Percentiles rank a stretch among this genome's conserved stretches.
phyloP scores from a whole-genome alignment of 2,888 invertebrate species.

The Eulithis prunata region DNA sequence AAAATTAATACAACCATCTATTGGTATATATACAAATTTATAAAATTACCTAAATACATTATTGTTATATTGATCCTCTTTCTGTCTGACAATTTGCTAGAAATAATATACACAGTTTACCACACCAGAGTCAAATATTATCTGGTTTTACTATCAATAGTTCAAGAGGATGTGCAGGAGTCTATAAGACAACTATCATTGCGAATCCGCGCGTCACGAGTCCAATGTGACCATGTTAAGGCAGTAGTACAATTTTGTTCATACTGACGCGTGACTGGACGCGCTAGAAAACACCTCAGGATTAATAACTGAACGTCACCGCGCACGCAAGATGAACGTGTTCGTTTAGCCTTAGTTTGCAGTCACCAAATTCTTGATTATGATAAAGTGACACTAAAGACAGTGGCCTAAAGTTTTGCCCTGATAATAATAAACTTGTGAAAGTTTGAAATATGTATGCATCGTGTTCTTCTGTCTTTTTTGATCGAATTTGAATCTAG shows the following conservation, averaged over 20 bases:
- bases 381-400: neutral
- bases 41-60: constrained; percentile 63
- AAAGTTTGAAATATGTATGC: too few species aligned
- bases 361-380: neutral
- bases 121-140: constrained; percentile 5
- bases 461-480: too few species aligned
- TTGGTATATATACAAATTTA: constrained; percentile 72
- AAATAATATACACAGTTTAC: constrained; percentile 28
- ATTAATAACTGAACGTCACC: too few species aligned
- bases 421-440: too few species aligned
- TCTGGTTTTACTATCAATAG: neutral
- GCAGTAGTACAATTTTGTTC: neutral
- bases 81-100: constrained; percentile 33
- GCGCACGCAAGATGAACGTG: too few species aligned
- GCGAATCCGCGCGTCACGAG: neutral
- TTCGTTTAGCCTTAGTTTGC: neutral
- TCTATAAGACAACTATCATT: neutral
- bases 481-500: too few species aligned
- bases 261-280: too few species aligned
- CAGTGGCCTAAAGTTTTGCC: too few species aligned
- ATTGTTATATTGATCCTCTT: constrained; percentile 45
- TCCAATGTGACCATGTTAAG: neutral
- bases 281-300: too few species aligned
- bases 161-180: neutral
- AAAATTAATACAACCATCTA: constrained; percentile 42